Evolutionary conservation across 1,140 invertebrate genomes (phyloP).

Genomic region (Scaptomyza hsui): DNA sequence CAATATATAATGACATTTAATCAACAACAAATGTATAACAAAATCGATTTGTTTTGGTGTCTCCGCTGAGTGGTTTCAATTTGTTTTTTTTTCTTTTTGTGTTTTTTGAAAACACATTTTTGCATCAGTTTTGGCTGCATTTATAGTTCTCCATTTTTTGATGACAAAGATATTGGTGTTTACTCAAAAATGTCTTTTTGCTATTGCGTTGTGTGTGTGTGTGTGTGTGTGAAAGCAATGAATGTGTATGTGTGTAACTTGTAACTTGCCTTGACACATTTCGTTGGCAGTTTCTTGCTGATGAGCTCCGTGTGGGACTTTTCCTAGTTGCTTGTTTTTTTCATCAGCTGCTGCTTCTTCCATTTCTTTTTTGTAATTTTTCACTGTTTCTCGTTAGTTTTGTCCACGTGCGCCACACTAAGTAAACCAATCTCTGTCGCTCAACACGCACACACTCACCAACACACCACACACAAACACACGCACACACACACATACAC

Average conservation of each 20-base stretch:
- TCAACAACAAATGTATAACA: conserved; percentile 2
- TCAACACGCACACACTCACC: conserved; percentile 28
- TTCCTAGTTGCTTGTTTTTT: conserved; percentile 15
- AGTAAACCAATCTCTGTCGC: conserved; percentile 40
- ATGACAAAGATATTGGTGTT: conserved; percentile 37
- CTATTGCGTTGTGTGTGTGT: neutral
- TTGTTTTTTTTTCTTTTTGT: neutral
- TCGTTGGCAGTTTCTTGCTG: conserved; percentile 39
- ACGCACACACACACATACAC: conserved; percentile 22
- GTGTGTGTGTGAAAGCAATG: neutral
- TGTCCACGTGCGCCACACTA: conserved; percentile 45
- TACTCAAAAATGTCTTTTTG: conserved; percentile 31
- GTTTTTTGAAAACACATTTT: conserved; percentile 21
- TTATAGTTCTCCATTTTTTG: conserved; percentile 1
- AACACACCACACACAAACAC: conserved; percentile 28
- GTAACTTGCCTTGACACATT: conserved; percentile 72
- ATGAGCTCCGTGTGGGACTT: conserved; percentile 16
- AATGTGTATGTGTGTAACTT: conserved; percentile 20
- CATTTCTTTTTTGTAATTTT: conserved; percentile 13
- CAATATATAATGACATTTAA: conserved; percentile 31
- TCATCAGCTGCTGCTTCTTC: conserved; percentile 3
- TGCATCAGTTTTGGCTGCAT: conserved; percentile 8
- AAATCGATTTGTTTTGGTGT: conserved; percentile 40
- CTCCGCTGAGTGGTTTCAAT: conserved; percentile 13
- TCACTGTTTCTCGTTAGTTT: conserved; percentile 46